phyloP scores from a whole-genome alignment of 2,113 vertebrate species.

The Rattus rattus region DNA sequence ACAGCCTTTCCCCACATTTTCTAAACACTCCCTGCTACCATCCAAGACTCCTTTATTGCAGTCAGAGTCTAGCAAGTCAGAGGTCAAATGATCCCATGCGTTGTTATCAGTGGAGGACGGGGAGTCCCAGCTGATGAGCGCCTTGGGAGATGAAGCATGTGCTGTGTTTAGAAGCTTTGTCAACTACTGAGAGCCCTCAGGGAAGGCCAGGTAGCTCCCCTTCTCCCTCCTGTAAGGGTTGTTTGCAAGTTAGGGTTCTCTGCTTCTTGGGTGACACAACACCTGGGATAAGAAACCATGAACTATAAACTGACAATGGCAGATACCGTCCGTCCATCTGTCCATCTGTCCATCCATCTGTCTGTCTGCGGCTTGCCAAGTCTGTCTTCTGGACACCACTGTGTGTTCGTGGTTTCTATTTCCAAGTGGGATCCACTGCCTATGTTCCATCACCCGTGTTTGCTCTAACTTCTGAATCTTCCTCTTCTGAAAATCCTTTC shows the following conservation, averaged over 20 bases:
- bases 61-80: not conserved
- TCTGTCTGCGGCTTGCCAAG: slow-evolving; percentile 1
- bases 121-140: not conserved
- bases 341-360: slow-evolving; percentile 19
- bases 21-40: not conserved
- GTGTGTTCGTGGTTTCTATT: not conserved
- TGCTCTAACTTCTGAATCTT: not conserved
- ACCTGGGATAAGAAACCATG: not conserved
- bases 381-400: not conserved
- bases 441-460: not conserved
- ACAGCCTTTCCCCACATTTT: not conserved
- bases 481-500: slow-evolving; percentile 1
- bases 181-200: not conserved
- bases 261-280: not conserved
- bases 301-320: not conserved
- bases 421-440: not conserved
- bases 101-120: not conserved
- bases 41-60: not conserved
- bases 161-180: not conserved
- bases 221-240: not conserved
- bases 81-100: not conserved
- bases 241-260: not conserved
- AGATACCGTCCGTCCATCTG: not conserved
- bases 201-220: not conserved
- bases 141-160: not conserved